phyloP scores from a whole-genome alignment of 2,888 invertebrate species.

The Gymnocheta viridis region DNA sequence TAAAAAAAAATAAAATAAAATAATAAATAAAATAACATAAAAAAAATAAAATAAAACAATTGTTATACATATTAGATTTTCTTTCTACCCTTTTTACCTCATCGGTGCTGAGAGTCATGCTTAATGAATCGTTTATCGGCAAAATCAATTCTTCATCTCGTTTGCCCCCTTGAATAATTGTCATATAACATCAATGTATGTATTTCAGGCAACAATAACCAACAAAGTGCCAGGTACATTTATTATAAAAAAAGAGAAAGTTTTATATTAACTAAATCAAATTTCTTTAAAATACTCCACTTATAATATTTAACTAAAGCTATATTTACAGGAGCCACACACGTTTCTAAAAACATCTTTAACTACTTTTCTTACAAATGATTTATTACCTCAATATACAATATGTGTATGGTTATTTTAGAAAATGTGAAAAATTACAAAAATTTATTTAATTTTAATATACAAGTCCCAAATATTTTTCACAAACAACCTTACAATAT shows the following conservation, averaged over 20 bases:
- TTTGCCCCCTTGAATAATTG: conserved; percentile 91
- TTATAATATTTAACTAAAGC: conserved; percentile 99
- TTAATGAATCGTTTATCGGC: conserved; percentile 97
- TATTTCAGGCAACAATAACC: not conserved
- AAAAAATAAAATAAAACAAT: too few species aligned
- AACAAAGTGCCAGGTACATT: not conserved
- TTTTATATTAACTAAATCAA: conserved; percentile 17
- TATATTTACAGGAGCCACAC: conserved; percentile 97
- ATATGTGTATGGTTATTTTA: not conserved
- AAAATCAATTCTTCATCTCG: conserved; percentile 94
- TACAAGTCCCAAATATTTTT: not conserved
- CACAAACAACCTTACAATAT: not conserved
- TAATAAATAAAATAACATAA: too few species aligned
- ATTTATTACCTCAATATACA: not conserved
- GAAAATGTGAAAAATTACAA: not conserved
- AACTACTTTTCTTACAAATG: not conserved
- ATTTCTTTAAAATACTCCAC: conserved; percentile 76
- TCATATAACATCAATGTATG: conserved; percentile 7
- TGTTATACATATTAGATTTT: conserved; percentile 38
- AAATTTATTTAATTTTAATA: conserved; percentile 10
- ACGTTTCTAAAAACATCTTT: conserved; percentile 85
- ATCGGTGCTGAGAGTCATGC: conserved; percentile 92
- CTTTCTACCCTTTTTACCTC: conserved; percentile 84
- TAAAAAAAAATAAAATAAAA: too few species aligned
- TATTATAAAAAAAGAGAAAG: conserved; percentile 34